These are phyloP conservation scores for Mesaphorura yosii DNA, from an alignment of 1,140 invertebrate genomes.

Conservation along the genomic window DNA sequence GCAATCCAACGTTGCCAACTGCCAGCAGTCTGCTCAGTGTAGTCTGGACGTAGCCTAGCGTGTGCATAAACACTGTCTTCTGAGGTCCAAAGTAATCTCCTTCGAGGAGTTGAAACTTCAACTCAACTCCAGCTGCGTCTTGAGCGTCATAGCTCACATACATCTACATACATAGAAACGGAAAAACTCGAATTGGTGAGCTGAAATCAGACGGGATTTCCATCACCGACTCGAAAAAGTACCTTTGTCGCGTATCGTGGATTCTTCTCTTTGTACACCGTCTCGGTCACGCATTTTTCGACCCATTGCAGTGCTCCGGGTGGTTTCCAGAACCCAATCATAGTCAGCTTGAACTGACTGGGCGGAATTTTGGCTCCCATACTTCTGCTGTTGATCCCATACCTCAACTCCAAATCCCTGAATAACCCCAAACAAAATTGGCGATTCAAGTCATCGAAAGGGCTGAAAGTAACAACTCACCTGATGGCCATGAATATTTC, in stretches of 20 bases:
- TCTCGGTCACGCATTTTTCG: background rate
- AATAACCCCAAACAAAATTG: background rate
- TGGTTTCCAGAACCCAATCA: conserved; percentile 4
- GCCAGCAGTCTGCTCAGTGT: background rate
- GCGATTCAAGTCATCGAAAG: background rate
- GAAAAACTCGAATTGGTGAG: no score
- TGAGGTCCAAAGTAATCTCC: background rate
- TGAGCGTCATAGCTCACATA: background rate
- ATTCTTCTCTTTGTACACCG: background rate
- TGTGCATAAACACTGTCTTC: background rate
- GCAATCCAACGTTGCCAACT: background rate
- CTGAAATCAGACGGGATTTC: no score
- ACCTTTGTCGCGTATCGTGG: background rate
- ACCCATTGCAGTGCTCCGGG: conserved; percentile 3
- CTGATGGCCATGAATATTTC: background rate
- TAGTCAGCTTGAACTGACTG: background rate
- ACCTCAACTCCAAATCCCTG: background rate
- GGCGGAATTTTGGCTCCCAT: background rate
- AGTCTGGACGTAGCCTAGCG: background rate
- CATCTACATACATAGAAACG: no score
- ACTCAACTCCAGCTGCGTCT: background rate
- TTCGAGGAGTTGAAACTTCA: conserved; percentile 7
- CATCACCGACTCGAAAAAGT: no score
- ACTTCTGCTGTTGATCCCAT: background rate
- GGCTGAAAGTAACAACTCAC: background rate